Evolutionary conservation across 2,113 vertebrate genomes (phyloP), one percentile per base, ranked within the genome.

Genomic region (Eupsittula cactorum): DNA sequence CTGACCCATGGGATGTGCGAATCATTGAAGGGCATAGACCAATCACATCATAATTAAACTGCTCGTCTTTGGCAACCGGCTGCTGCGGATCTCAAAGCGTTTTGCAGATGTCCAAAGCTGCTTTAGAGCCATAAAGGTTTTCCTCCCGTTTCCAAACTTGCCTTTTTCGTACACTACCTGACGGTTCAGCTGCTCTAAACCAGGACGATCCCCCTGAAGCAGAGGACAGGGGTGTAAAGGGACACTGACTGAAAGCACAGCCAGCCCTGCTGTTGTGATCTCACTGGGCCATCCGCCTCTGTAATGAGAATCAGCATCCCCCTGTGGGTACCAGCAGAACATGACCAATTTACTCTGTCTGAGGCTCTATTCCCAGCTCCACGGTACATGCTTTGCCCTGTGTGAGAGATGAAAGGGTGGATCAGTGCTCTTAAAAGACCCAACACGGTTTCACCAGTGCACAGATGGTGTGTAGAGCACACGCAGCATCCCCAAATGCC

Each of bases 291-390:
- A 42, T 33, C 60, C 16, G 1, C 44, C 89, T 68, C 92, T 69
- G 63, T 10, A 28, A 60, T 64, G 86, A 79, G 57, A 91, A 73
- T 73, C 93, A 82, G 93, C 95, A 57, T 91, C 46, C 29, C 50
- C 73, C 91, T 13, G 29, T 37, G 80, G 82, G 10, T 7, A 6
- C 16, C 13, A 5, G 52, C 7, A 11, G 79, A 83, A 78, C 46
- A 46, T 2, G 7, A 62, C 7, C 87, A 35, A 35, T 92, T 85
- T 73, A 4, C 67, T 24, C 89, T 57, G 65, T 23, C 91, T 89
- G 91, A 65, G 57, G 91, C 82, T 79, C 95, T 44, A 52, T 16
- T 80, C 90, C 57, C 85, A 69, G 60, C 80, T 71, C 77, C 39
- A 6, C 2, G 35, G 7, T 49, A 41, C 7, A 0, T 68, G 76